Evolutionary conservation across 2,797 vertebrate genomes (phyloP), one percentile per base, ranked within the genome.

Genomic region (Lepus oiostolus): DNA sequence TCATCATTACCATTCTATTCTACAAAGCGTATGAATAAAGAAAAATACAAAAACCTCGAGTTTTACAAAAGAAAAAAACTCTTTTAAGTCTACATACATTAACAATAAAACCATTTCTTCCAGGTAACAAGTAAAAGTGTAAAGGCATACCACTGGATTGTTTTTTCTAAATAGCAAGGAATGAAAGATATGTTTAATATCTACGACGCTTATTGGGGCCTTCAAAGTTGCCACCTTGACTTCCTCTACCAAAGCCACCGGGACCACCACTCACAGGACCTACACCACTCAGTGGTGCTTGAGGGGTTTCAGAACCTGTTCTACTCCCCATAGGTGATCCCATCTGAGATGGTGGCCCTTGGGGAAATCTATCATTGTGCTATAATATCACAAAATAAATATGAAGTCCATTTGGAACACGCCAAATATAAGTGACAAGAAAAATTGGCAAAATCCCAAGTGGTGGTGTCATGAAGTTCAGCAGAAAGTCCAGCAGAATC

Each of bases 171-270:
- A 96, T 89, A 98, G 93, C 94, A 98, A 97, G 97, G 97, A 98
- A 98, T 97, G 96, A 97, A 97, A 62, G 91, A 94, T 47, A 96
- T 85, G 93, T 98, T 98, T 98, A 99, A 94, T 99, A 99, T 98
- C 99, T 98, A 96, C 99, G 99, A n/a, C 99, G 99, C 95, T 99
- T 99, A 98, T 98, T 99, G 97, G 99, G 99, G 94, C 99, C 99
- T 93, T 99, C 99, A 98, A 99, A 99, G 97, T 98, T 98, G 95
- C 98, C 98, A 95, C 98, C 98, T 97, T 99, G 99, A 96, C 97
- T 99, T 97, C 99, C 99, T 98, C 99, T 98, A 97, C 99, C 99
- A 98, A 99, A 99, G 96, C 98, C 99, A 95, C 98, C 98, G 85
- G 98, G 98, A 98, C 98, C 98, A 98, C 98, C 99, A 98, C 98